Evolutionary conservation across 2,113 vertebrate genomes (phyloP).

Genomic region (Tursiops truncatus): DNA sequence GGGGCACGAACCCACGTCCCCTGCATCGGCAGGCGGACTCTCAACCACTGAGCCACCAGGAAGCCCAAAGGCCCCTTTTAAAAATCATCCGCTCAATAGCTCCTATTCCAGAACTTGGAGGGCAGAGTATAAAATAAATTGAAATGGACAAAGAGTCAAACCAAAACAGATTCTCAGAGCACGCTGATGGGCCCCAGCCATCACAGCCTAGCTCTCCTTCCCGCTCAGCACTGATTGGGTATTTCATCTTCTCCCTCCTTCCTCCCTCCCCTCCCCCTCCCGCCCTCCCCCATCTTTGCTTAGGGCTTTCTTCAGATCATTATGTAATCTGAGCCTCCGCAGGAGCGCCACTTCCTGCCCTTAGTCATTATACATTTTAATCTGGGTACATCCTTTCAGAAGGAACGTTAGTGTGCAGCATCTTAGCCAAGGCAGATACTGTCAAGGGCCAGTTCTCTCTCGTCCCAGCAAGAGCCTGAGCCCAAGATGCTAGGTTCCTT

Average conservation of each 20-base stretch:
- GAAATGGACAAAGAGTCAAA: not conserved
- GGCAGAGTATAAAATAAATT: not conserved
- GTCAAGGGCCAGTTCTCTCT: not conserved
- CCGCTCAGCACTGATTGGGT: not conserved
- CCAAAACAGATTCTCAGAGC: not conserved
- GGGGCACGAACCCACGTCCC: too few species aligned
- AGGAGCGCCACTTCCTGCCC: not conserved
- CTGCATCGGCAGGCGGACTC: too few species aligned
- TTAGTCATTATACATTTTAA: slow-evolving; percentile 19
- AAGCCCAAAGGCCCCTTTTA: not conserved
- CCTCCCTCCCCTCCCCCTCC: not conserved
- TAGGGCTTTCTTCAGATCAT: not conserved
- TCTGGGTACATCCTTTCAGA: slow-evolving; percentile 31
- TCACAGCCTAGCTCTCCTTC: not conserved
- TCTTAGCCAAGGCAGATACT: not conserved
- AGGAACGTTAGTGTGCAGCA: not conserved
- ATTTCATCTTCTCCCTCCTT: too few species aligned
- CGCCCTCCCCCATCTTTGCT: not conserved
- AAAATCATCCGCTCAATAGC: not conserved
- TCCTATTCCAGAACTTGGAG: not conserved
- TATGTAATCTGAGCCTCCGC: not conserved
- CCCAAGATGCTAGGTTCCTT: not conserved
- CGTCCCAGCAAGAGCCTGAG: not conserved
- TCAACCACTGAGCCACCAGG: too few species aligned
- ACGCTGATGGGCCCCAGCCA: not conserved